These are phyloP conservation scores for Galleria mellonella DNA, from an alignment of 1,140 invertebrate species.

Conservation along the genomic window DNA sequence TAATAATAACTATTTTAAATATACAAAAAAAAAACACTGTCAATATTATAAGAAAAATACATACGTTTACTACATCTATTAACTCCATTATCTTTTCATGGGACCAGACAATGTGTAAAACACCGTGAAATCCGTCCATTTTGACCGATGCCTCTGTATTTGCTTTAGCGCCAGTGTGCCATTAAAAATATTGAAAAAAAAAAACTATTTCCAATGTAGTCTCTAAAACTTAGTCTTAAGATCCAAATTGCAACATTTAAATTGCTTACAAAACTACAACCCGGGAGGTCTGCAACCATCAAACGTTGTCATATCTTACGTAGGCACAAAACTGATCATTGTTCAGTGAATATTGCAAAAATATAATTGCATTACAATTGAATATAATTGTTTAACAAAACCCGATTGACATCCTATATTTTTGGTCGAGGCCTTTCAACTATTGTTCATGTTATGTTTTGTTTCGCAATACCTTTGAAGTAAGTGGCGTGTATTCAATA, in stretches of 20 bases:
- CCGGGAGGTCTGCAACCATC: slow-evolving; percentile 29
- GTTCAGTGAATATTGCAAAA: slow-evolving; percentile 33
- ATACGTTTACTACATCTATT: no score
- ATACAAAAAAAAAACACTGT: no score
- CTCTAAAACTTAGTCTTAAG: neutral
- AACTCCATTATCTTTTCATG: neutral
- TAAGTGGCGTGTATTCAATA: no score
- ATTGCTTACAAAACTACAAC: neutral
- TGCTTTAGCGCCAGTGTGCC: neutral
- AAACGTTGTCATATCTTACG: slow-evolving; percentile 33
- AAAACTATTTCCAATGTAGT: no score
- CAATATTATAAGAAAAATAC: no score
- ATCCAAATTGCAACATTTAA: no score
- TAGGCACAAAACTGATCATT: slow-evolving; percentile 17
- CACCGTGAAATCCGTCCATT: slow-evolving; percentile 5
- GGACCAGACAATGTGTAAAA: slow-evolving; percentile 8
- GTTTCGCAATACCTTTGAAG: no score
- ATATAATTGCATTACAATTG: slow-evolving; percentile 36
- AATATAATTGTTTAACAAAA: slow-evolving; percentile 14
- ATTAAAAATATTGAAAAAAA: neutral
- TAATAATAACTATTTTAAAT: no score
- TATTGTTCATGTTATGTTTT: no score
- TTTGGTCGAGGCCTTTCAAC: neutral
- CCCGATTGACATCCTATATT: slow-evolving; percentile 18
- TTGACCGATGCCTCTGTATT: neutral